phyloP scores from a whole-genome alignment of 1,140 invertebrate genomes.

The Carposina sasakii region DNA sequence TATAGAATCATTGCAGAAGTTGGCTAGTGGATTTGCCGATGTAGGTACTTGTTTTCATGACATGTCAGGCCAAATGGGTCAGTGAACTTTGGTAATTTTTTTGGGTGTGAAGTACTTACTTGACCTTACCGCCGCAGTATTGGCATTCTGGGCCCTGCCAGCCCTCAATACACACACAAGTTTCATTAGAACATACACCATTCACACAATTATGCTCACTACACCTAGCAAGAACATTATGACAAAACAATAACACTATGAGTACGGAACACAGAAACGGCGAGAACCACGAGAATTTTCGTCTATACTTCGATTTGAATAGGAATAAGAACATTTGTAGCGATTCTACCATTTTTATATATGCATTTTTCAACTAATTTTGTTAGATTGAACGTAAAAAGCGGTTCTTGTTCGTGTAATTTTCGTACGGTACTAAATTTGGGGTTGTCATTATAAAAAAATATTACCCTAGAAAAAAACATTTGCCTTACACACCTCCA shows the following conservation, averaged over 20 bases:
- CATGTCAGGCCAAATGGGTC: constrained; percentile 59
- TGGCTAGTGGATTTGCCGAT: too few species aligned
- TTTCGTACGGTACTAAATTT: constrained; percentile 65
- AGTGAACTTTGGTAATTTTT: constrained; percentile 41
- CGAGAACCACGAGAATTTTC: constrained; percentile 76
- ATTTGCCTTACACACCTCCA: too few species aligned
- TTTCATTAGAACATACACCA: constrained; percentile 83
- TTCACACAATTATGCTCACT: constrained; percentile 66
- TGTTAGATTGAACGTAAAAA: constrained; percentile 59
- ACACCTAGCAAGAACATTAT: constrained; percentile 69
- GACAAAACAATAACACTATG: constrained; percentile 71
- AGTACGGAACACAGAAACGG: constrained; percentile 69
- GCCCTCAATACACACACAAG: constrained; percentile 89
- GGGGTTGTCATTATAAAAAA: constrained; percentile 36
- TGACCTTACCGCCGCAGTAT: constrained; percentile 92
- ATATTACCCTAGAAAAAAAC: constrained; percentile 11
- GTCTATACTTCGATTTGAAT: constrained; percentile 87
- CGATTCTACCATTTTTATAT: constrained; percentile 82
- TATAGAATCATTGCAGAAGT: too few species aligned
- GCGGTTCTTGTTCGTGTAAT: constrained; percentile 60
- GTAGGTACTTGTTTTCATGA: too few species aligned
- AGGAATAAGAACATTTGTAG: constrained; percentile 89
- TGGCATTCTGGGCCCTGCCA: constrained; percentile 92
- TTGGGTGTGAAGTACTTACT: constrained; percentile 75
- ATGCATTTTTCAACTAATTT: constrained; percentile 71